Conservation (phyloP, 1,140 invertebrate species). For the Pogonomyrmex barbatus region DNA sequence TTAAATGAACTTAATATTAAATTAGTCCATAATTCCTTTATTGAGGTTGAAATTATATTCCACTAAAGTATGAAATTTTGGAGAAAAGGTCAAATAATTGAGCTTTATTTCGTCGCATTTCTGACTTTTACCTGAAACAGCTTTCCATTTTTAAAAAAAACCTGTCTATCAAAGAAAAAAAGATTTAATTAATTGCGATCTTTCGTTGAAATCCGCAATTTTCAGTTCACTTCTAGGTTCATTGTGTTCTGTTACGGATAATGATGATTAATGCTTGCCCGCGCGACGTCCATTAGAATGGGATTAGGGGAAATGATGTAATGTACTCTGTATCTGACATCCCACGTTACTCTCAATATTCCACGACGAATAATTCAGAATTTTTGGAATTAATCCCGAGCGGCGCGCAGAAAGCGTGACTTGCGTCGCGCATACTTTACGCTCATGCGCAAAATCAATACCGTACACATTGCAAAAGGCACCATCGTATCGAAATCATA, state of each 20-base stretch:
- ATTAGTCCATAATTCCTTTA: background rate
- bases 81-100: background rate
- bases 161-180: background rate
- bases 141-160: background rate
- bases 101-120: background rate
- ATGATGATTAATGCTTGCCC: constrained; percentile 25
- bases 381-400: constrained; percentile 44
- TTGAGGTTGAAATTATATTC: background rate
- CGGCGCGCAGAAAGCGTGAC: background rate
- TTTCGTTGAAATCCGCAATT: background rate
- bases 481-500: background rate
- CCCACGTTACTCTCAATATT: constrained; percentile 25
- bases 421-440: constrained; percentile 12
- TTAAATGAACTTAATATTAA: background rate
- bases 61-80: background rate
- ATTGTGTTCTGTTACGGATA: background rate
- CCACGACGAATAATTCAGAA: constrained; percentile 41
- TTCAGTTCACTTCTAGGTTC: background rate
- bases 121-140: background rate
- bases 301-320: constrained; percentile 31
- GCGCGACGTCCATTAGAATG: constrained; percentile 4
- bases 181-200: background rate
- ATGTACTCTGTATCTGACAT: background rate
- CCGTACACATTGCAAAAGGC: background rate
- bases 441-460: constrained; percentile 43